Percentiles rank a stretch among this genome's conserved stretches.
phyloP scores from a whole-genome alignment of 2,113 vertebrate species.

The Gymnocephalus cernua region DNA sequence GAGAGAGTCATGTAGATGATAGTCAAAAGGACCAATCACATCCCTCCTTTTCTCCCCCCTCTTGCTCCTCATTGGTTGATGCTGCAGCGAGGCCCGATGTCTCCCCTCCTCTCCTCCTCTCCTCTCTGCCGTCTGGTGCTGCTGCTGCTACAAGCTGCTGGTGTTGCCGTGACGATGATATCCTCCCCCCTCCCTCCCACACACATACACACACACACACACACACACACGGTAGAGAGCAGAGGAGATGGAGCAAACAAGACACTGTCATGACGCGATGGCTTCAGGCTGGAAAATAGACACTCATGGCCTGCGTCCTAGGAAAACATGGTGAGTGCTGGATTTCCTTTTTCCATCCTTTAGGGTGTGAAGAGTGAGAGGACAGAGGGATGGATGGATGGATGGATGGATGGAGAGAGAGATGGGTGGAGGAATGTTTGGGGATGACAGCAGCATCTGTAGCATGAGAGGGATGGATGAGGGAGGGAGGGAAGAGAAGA shows the following conservation, averaged over 20 bases:
- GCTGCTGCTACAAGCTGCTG: constrained; percentile 75
- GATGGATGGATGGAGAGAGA: constrained; percentile 1
- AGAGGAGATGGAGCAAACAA: constrained; percentile 62
- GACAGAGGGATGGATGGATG: background rate
- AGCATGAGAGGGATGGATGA: constrained; percentile 47
- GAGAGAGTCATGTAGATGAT: constrained; percentile 7
- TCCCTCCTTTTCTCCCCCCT: background rate
- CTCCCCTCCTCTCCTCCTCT: background rate
- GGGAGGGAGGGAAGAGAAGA: constrained; percentile 3
- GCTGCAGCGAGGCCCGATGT: background rate
- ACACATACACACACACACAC: constrained; percentile 34
- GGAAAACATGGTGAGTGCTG: constrained; percentile 62
- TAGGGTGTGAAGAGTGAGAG: background rate
- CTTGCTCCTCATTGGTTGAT: constrained; percentile 53
- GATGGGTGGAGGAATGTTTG: constrained; percentile 58
- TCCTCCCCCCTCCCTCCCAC: constrained; percentile 44
- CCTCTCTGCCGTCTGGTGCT: constrained; percentile 47
- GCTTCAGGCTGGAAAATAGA: constrained; percentile 69
- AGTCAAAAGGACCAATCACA: constrained; percentile 38
- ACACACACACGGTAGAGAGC: constrained; percentile 19
- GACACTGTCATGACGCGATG: constrained; percentile 59
- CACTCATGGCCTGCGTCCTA: constrained; percentile 6
- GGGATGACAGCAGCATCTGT: constrained; percentile 73
- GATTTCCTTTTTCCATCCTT: background rate
- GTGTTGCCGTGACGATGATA: constrained; percentile 75